Conservation (phyloP, 2,888 invertebrate species). For the Sinelater perroti region DNA sequence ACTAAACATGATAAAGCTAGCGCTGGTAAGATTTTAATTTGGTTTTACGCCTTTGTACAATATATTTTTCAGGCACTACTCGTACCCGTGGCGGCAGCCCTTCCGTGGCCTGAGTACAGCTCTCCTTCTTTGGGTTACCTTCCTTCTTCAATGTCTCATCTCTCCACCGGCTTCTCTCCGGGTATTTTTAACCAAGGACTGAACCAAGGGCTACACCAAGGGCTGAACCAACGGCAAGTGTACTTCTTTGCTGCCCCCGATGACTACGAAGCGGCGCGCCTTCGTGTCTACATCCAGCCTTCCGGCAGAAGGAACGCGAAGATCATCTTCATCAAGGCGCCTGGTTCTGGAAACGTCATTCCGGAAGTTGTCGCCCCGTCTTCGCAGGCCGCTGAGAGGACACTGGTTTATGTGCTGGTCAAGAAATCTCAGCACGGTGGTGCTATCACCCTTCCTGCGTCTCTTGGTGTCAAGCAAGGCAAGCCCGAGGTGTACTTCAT, state of each 20-base stretch:
- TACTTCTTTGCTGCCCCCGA: conserved; percentile 56
- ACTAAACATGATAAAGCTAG: too few relatives aligned
- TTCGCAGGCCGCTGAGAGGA: conserved; percentile 53
- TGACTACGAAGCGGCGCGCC: conserved; percentile 47
- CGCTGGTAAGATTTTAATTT: too few relatives aligned
- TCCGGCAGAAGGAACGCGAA: conserved; percentile 59
- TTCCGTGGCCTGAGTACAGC: too few relatives aligned
- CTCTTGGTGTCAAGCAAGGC: conserved; percentile 79
- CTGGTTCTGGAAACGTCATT: conserved; percentile 48
- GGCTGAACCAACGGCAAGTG: conserved; percentile 52
- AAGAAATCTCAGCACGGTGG: conserved; percentile 77
- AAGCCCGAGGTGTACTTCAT: conserved; percentile 91
- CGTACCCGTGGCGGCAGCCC: too few relatives aligned
- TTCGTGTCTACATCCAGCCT: conserved; percentile 45
- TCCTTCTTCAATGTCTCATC: too few relatives aligned
- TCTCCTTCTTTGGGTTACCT: too few relatives aligned
- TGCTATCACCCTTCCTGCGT: conserved; percentile 77
- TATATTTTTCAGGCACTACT: too few relatives aligned
- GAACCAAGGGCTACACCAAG: too few relatives aligned
- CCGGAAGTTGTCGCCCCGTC: conserved; percentile 47
- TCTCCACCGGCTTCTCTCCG: too few relatives aligned
- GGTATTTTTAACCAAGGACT: too few relatives aligned
- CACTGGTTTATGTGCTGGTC: conserved; percentile 56
- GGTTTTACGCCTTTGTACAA: too few relatives aligned
- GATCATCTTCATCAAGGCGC: conserved; percentile 62